Evolutionary conservation across 2,113 vertebrate species (phyloP), one percentile per base, ranked within the genome.

Genomic region (Catharus bicknelli): DNA sequence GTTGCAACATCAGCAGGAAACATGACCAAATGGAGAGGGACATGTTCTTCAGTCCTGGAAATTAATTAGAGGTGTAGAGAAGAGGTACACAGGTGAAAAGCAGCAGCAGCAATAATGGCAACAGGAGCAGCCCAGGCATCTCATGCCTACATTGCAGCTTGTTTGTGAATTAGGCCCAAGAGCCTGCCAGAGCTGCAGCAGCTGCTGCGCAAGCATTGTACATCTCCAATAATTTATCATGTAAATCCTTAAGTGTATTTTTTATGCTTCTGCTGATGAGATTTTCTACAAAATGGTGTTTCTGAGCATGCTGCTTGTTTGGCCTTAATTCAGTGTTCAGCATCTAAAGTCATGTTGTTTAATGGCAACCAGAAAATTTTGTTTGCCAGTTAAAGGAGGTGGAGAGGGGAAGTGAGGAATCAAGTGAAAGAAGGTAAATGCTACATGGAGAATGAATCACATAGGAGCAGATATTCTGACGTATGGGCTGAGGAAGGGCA

Each of bases 351-450:
- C 13, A 13, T 54, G 51, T n/a, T 72, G 66, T 82, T 89, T 90
- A 84, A 84, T 30, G 69, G 62, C 69, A 93, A 64, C 7, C 29
- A 76, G 50, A 87, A 91, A 78, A 55, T 70, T 59, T 34, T 80
- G 58, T 89, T 92, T 95, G 86, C 90, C 74, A 89, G 7, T 27
- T 76, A 55, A 90, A 96, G 89, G 67, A 90, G 81, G 74, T 84
- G 66, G 74, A 90, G 57, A 82, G 54, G 27, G 8, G 25, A 94
- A 89, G 66, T 62, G 58, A 87, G 38, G 74, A 84, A 84, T 45
- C 25, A 82, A 74, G 80, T 7, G 68, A 72, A 70, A 84, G 40
- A 81, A 91, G 73, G 84, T 57, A 70, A 51, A 93, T 82, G 69
- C 64, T 94, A 43, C 32, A 36, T n/a, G 34, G 74, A 5, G 1